Evolutionary conservation across 2,797 vertebrate species (phyloP).

Genomic region (Delichon dasypus): DNA sequence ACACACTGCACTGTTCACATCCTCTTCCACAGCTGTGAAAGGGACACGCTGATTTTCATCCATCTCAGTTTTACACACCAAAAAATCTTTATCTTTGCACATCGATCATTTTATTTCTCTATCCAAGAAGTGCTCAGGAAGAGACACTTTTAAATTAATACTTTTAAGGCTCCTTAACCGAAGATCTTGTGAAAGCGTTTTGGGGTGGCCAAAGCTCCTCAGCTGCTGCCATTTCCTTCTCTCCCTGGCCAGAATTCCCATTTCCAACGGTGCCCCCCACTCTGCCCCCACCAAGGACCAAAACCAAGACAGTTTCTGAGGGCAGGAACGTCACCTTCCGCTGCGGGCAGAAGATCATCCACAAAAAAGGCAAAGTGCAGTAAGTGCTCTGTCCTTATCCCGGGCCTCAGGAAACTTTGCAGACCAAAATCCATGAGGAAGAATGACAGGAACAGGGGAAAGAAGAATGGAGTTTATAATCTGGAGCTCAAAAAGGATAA

Average conservation of each 20-base stretch:
- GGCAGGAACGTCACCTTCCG: slow-evolving; percentile 94
- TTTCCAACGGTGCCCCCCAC: slow-evolving; percentile 89
- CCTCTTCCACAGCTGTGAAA: neutral
- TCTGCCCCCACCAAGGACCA: slow-evolving; percentile 85
- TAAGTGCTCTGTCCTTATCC: slow-evolving; percentile 75
- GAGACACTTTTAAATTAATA: neutral
- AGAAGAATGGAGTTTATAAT: neutral
- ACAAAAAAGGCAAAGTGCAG: slow-evolving; percentile 95
- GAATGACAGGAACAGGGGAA: neutral
- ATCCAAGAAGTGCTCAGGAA: neutral
- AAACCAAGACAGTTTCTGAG: slow-evolving; percentile 89
- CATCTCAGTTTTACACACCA: neutral
- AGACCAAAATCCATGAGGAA: neutral
- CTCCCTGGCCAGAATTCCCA: slow-evolving; percentile 83
- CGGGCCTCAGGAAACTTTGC: neutral
- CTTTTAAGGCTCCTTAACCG: neutral
- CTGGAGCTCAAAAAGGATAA: neutral
- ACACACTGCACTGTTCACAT: neutral
- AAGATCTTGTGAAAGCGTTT: neutral
- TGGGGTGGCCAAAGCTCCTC: neutral
- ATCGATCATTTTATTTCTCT: fast-evolving
- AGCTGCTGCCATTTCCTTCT: neutral
- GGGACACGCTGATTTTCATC: neutral
- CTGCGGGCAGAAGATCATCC: slow-evolving; percentile 94
- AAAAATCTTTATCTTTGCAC: neutral